Conservation (phyloP, 2,113 vertebrate genomes). For the Xenus cinereus region DNA sequence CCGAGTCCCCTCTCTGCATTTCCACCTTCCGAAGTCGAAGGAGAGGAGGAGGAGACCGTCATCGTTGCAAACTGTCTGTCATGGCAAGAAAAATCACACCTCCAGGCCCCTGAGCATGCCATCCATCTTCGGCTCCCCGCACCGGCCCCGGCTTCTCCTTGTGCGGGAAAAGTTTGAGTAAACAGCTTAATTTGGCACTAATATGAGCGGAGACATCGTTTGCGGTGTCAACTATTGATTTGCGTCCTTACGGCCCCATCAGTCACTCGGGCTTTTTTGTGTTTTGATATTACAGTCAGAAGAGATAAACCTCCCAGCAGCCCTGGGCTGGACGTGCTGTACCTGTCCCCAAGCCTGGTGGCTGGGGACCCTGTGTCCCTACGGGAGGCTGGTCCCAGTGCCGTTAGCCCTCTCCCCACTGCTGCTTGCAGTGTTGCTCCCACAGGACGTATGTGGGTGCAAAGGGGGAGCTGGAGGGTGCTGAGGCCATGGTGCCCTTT, state of each 20-base stretch:
- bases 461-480: not conserved
- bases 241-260: not conserved
- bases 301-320: not conserved
- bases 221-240: slow-evolving; percentile 28
- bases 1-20: not conserved
- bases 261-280: not conserved
- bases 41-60: not conserved
- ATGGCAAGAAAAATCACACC: not conserved
- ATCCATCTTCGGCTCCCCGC: not conserved
- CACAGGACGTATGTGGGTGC: fast-evolving
- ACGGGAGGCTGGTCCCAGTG: fast-evolving
- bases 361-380: fast-evolving
- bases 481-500: fast-evolving
- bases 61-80: not conserved
- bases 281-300: not conserved
- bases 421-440: fast-evolving
- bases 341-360: fast-evolving
- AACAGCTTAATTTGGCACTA: slow-evolving; percentile 57
- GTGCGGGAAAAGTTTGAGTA: not conserved
- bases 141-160: fast-evolving
- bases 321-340: fast-evolving
- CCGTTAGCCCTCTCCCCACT: too few species aligned
- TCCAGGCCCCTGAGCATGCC: not conserved
- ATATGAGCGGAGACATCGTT: not conserved
- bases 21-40: fast-evolving